Percentiles rank a stretch among this genome's conserved stretches.
Conservation (phyloP, 2,888 invertebrate species). For the Nemoura dubitans region DNA sequence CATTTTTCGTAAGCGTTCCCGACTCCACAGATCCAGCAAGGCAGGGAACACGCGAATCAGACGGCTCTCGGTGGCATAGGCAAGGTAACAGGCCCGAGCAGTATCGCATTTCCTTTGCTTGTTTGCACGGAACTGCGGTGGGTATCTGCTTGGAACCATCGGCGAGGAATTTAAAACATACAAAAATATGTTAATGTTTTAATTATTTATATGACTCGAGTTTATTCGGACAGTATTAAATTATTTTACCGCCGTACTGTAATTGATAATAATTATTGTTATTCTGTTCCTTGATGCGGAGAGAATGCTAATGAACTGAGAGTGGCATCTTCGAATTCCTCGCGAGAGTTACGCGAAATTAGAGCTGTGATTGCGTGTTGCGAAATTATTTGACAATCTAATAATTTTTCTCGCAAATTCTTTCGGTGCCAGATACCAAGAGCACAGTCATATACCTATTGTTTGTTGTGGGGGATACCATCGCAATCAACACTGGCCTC, state of each 20-base stretch:
- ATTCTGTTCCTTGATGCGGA: not conserved
- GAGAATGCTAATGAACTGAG: not conserved
- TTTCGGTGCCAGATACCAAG: no score
- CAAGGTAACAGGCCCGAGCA: not conserved
- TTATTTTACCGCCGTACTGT: not conserved
- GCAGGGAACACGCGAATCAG: no score
- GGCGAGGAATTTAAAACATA: not conserved
- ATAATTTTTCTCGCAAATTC: no score
- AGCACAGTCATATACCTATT: no score
- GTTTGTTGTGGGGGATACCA: no score
- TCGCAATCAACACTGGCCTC: no score
- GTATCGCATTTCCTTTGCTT: not conserved
- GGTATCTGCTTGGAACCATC: not conserved
- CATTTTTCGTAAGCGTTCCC: not conserved
- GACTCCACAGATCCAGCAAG: no score
- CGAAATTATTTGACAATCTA: not conserved
- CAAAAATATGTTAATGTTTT: slow-evolving; percentile 5
- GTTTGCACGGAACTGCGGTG: not conserved
- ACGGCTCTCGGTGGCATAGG: no score
- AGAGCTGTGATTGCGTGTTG: not conserved
- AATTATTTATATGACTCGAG: slow-evolving; percentile 4
- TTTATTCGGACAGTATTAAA: not conserved
- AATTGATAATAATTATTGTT: slow-evolving; percentile 12
- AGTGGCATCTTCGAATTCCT: not conserved
- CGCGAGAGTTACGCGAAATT: no score